phyloP scores from a whole-genome alignment of 2,888 invertebrate genomes.

The Ganaspis brasiliensis region DNA sequence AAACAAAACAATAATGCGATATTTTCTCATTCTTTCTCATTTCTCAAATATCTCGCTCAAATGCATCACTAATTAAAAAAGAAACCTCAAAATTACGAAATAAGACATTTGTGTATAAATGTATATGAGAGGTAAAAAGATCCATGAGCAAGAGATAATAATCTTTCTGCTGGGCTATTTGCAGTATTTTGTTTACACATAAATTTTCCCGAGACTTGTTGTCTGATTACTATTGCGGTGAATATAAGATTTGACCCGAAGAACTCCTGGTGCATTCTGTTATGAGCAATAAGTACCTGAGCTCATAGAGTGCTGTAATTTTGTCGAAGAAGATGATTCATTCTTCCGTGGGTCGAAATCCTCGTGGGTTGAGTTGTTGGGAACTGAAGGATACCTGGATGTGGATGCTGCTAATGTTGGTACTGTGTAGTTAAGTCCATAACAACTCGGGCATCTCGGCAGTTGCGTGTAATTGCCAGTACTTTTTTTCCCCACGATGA shows the following conservation, averaged over 20 bases:
- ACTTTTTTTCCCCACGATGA: conserved; percentile 26
- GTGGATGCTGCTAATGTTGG: neutral
- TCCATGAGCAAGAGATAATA: neutral
- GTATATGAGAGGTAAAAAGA: too few species aligned
- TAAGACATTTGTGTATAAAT: too few species aligned
- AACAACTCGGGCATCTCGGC: conserved; percentile 26
- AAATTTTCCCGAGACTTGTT: conserved; percentile 4
- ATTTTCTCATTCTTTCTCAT: too few species aligned
- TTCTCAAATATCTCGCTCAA: too few species aligned
- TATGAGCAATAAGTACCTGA: conserved; percentile 32
- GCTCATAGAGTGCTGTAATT: conserved; percentile 8
- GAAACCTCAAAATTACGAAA: too few species aligned
- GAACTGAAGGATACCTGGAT: neutral
- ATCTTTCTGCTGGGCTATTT: neutral
- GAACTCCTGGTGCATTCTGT: neutral
- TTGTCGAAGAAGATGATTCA: conserved; percentile 32
- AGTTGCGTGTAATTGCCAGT: conserved; percentile 30
- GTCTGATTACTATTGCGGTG: conserved; percentile 6
- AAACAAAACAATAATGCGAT: too few species aligned
- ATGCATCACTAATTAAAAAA: too few species aligned
- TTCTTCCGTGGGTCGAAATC: conserved; percentile 35
- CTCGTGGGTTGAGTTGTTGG: conserved; percentile 32
- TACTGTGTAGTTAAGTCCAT: neutral
- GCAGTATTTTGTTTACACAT: conserved; percentile 16
- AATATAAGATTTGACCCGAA: neutral